Evolutionary conservation across 1,140 invertebrate genomes (phyloP).

Genomic region (Pseudomyrmex gracilis): DNA sequence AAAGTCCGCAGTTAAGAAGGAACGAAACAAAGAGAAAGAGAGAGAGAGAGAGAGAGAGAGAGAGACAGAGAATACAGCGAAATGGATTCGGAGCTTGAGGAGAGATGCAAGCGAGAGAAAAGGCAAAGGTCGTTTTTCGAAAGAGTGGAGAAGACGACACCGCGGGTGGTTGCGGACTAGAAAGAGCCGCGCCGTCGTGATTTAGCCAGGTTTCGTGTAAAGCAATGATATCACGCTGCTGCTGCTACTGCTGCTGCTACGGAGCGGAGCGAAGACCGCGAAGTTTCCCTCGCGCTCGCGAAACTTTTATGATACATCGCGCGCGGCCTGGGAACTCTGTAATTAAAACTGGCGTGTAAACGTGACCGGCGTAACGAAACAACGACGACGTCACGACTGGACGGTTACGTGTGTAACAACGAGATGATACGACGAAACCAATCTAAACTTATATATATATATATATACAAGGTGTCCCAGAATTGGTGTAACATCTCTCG

Average conservation of each 20-base stretch:
- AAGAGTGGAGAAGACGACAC: constrained; percentile 45
- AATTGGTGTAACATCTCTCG: too few species aligned
- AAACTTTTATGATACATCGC: constrained; percentile 77
- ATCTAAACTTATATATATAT: constrained; percentile 9
- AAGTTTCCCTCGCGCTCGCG: constrained; percentile 59
- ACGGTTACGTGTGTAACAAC: constrained; percentile 27
- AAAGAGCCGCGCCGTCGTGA: constrained; percentile 60
- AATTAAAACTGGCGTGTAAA: constrained; percentile 74
- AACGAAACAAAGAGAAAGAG: background rate
- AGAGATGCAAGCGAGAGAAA: constrained; percentile 10
- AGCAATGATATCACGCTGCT: constrained; percentile 61
- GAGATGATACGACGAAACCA: background rate
- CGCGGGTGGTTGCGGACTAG: constrained; percentile 40
- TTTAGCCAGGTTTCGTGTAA: constrained; percentile 69
- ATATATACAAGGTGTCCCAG: too few species aligned
- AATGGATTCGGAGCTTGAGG: background rate
- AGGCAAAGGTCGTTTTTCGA: constrained; percentile 16
- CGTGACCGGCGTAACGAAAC: constrained; percentile 69
- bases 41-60: background rate
- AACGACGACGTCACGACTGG: constrained; percentile 8
- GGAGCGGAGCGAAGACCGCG: background rate
- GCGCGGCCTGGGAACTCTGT: constrained; percentile 60
- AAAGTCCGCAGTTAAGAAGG: background rate
- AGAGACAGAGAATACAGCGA: background rate
- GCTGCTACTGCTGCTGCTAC: too few species aligned